Evolutionary conservation across 2,888 invertebrate species (phyloP).

Genomic region (Idaea biselata): DNA sequence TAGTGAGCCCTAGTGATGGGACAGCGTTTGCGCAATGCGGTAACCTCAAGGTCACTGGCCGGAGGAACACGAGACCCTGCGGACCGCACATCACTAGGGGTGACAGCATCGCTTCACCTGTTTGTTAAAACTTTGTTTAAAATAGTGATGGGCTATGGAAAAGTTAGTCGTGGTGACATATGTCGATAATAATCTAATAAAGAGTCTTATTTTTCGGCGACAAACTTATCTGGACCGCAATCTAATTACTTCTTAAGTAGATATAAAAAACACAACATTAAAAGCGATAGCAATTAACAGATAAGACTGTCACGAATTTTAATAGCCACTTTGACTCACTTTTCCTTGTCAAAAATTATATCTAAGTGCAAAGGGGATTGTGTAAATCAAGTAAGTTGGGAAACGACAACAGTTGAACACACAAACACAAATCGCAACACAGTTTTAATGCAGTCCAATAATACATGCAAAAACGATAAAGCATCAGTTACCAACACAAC

Average conservation of each 20-base stretch:
- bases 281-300: neutral
- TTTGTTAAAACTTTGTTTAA: constrained; percentile 25
- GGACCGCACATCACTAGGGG: constrained; percentile 98
- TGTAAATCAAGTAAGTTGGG: constrained; percentile 18
- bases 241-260: too few relatives aligned
- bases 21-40: constrained; percentile 92
- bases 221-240: neutral
- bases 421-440: constrained; percentile 79
- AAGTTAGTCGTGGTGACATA: constrained; percentile 8
- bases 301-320: neutral
- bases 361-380: neutral
- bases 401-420: constrained; percentile 52
- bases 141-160: constrained; percentile 10
- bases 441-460: constrained; percentile 52
- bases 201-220: neutral
- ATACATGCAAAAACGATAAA: constrained; percentile 36
- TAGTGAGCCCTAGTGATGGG: constrained; percentile 87
- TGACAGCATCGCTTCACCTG: constrained; percentile 96
- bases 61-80: constrained; percentile 92
- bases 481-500: neutral
- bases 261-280: neutral
- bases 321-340: neutral
- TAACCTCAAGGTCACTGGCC: constrained; percentile 94
- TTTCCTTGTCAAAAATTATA: neutral
- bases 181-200: neutral